These are phyloP conservation scores for Caenorhabditis plicata DNA, from an alignment of 2,888 invertebrate species.

Conservation along the genomic window DNA sequence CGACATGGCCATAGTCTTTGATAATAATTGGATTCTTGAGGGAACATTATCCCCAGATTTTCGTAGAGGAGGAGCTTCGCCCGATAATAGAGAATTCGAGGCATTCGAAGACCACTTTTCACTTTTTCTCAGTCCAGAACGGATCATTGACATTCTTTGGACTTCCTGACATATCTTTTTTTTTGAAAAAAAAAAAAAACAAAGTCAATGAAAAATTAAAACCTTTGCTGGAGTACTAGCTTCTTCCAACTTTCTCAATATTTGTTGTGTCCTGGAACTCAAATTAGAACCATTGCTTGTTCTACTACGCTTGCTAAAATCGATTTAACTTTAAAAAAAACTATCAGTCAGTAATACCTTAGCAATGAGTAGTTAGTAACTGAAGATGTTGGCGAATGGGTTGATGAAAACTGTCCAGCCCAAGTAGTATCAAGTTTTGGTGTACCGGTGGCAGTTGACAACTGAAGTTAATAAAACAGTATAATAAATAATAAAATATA, in stretches of 20 bases:
- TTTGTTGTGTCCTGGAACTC: conserved; percentile 25
- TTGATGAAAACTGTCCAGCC: conserved; percentile 21
- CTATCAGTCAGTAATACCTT: no score
- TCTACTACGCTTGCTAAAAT: conserved; percentile 5
- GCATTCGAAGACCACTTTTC: conserved; percentile 13
- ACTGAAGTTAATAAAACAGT: background rate
- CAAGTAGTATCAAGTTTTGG: conserved; percentile 15
- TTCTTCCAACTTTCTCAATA: conserved; percentile 14
- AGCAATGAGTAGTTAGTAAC: conserved; percentile 27
- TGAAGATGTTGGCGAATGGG: conserved; percentile 25
- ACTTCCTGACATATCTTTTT: no score
- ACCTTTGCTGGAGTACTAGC: conserved; percentile 23
- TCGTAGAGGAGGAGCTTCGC: conserved; percentile 20
- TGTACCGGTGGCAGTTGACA: background rate
- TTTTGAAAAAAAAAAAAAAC: no score
- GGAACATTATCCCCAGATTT: conserved; percentile 27
- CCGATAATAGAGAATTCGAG: background rate
- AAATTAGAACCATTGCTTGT: conserved; percentile 10
- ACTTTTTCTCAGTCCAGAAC: conserved; percentile 9
- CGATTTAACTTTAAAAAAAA: background rate
- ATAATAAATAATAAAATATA: background rate
- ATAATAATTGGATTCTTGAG: conserved; percentile 28
- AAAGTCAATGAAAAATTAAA: no score
- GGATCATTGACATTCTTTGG: conserved; percentile 27
- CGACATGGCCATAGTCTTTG: conserved; percentile 13